These are phyloP conservation scores for Oryzias celebensis DNA, from an alignment of 2,113 vertebrate species.

Conservation along the genomic window DNA sequence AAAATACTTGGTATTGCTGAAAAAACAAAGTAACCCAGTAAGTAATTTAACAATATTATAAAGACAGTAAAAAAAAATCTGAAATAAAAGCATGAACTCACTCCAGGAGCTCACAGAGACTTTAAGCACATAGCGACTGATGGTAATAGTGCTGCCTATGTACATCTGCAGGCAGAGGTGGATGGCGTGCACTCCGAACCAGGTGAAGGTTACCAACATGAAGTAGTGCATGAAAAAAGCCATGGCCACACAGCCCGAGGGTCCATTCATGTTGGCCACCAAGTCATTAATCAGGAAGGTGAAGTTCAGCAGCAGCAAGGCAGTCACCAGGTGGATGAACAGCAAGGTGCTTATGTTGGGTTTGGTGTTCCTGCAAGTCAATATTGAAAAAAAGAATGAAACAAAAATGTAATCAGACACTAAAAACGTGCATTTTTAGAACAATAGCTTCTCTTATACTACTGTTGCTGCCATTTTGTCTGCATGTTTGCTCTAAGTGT, in stretches of 20 bases:
- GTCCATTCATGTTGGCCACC: not conserved
- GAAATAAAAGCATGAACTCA: constrained; percentile 54
- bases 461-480: no score
- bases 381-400: not conserved
- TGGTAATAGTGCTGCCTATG: constrained; percentile 51
- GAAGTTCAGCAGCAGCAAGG: constrained; percentile 80
- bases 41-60: not conserved
- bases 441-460: no score
- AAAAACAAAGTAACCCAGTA: not conserved
- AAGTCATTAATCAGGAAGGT: constrained; percentile 75
- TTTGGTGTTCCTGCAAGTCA: constrained; percentile 57
- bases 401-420: no score
- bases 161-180: constrained; percentile 81
- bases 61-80: not conserved
- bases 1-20: constrained; percentile 56
- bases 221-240: constrained; percentile 80
- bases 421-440: no score
- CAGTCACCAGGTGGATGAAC: constrained; percentile 77
- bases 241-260: constrained; percentile 52
- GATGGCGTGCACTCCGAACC: constrained; percentile 80
- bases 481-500: no score
- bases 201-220: constrained; percentile 83
- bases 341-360: constrained; percentile 59
- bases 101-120: constrained; percentile 79
- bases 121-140: constrained; percentile 76